Conservation (phyloP, 2,888 invertebrate genomes). For the Lordiphosa andalusiaca region DNA sequence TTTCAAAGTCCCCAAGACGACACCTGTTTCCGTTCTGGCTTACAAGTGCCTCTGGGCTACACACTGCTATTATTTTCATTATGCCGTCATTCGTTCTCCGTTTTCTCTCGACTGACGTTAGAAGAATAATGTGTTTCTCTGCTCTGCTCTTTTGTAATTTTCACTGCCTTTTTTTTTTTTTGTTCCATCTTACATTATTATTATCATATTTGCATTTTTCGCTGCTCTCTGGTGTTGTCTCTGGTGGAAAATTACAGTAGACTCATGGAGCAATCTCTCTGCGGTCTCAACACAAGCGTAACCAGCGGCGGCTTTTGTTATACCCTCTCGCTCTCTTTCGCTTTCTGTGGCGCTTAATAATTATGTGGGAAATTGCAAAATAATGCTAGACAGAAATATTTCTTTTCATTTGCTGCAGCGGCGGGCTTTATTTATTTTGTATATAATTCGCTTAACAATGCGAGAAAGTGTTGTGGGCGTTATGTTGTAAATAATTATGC, state of each 20-base stretch:
- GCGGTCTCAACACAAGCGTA: too few species aligned
- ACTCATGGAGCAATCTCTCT: conserved; percentile 17
- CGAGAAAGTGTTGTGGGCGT: conserved; percentile 73
- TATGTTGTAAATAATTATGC: conserved; percentile 37
- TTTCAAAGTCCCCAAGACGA: conserved; percentile 28
- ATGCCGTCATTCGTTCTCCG: conserved; percentile 43
- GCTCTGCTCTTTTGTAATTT: conserved; percentile 51
- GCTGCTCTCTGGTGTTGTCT: conserved; percentile 12
- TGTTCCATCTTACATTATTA: conserved; percentile 50
- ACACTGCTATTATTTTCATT: conserved; percentile 61
- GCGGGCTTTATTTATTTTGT: conserved; percentile 15
- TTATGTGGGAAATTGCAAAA: conserved; percentile 73
- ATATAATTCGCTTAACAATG: conserved; percentile 51
- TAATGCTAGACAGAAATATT: conserved; percentile 66
- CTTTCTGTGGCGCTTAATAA: conserved; percentile 51
- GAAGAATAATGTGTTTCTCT: conserved; percentile 6
- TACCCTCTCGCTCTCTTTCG: conserved; percentile 17
- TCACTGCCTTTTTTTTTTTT: conserved; percentile 49
- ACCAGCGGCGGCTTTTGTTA: conserved; percentile 2
- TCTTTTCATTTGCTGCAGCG: conserved; percentile 12
- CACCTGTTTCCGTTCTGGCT: conserved; percentile 62
- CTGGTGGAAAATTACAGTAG: conserved; percentile 22
- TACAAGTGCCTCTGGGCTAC: conserved; percentile 1
- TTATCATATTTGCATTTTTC: conserved; percentile 70
- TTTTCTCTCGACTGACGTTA: conserved; percentile 29